Conservation (phyloP, 92 coral and sea anemone species). For the Desmophyllum pertusum region DNA sequence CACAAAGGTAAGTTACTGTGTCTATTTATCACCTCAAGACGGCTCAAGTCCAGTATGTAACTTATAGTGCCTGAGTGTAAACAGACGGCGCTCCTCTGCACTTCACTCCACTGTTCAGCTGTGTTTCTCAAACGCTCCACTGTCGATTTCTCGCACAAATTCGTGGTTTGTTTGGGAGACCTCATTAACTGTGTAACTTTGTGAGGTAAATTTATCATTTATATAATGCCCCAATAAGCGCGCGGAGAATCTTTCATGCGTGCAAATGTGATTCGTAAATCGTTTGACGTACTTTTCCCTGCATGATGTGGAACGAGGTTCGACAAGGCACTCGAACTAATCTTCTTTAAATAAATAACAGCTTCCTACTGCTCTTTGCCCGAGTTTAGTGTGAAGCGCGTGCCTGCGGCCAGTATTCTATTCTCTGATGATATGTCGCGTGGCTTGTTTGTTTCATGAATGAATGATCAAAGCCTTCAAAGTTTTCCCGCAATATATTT, state of each 20-base stretch:
- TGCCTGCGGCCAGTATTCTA: not conserved
- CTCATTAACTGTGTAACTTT: not conserved
- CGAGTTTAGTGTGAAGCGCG: not conserved
- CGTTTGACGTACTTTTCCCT: not conserved
- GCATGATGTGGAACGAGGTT: too few relatives aligned
- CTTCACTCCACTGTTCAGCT: too few relatives aligned
- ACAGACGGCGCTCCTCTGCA: too few relatives aligned
- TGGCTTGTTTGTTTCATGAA: conserved; percentile 7
- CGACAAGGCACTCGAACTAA: not conserved
- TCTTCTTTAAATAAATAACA: conserved; percentile 11
- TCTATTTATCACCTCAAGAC: not conserved
- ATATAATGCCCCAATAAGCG: not conserved
- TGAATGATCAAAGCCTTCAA: not conserved
- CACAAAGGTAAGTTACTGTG: not conserved
- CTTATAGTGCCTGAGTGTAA: too few relatives aligned
- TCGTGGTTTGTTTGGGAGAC: not conserved
- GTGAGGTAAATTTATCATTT: conserved; percentile 1
- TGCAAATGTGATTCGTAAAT: not conserved
- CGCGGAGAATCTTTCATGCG: not conserved
- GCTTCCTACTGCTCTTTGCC: conserved; percentile 2
- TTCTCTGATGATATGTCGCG: not conserved
- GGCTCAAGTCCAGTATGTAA: not conserved
- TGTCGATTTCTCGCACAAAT: not conserved
- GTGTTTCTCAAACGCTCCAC: not conserved
- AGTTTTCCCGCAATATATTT: not conserved